phyloP scores from a whole-genome alignment of 2,888 invertebrate genomes.

The Cataglyphis cursor region DNA sequence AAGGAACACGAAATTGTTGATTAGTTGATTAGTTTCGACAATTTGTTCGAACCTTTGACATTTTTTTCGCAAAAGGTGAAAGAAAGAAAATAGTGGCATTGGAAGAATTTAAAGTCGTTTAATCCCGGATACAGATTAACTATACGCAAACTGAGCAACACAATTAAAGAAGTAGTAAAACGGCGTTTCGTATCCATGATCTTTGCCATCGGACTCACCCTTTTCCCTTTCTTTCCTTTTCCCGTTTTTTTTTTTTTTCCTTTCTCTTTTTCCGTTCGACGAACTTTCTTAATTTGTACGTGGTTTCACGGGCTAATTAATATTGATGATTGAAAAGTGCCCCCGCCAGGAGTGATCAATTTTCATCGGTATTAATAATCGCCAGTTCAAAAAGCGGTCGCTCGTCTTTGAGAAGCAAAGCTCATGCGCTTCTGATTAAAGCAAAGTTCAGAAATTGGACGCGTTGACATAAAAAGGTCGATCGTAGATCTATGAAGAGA shows the following conservation, averaged over 20 bases:
- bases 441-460: constrained; percentile 44
- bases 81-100: neutral
- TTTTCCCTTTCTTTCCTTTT: neutral
- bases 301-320: constrained; percentile 78
- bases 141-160: constrained; percentile 42
- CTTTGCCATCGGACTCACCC: neutral
- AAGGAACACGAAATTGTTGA: constrained; percentile 19
- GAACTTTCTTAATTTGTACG: constrained; percentile 79
- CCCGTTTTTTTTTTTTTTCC: neutral
- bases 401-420: constrained; percentile 48
- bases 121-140: constrained; percentile 56
- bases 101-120: constrained; percentile 56
- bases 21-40: constrained; percentile 16
- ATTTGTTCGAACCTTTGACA: neutral
- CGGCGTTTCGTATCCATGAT: neutral
- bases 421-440: constrained; percentile 51
- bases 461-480: constrained; percentile 48
- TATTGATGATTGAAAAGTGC: constrained; percentile 82
- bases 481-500: constrained; percentile 39
- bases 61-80: neutral
- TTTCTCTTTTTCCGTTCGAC: constrained; percentile 16
- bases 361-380: constrained; percentile 78
- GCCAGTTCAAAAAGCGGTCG: constrained; percentile 57
- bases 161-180: constrained; percentile 4
- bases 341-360: constrained; percentile 78